Conservation (phyloP, 2,797 vertebrate genomes). For the Eleutherodactylus coqui region DNA sequence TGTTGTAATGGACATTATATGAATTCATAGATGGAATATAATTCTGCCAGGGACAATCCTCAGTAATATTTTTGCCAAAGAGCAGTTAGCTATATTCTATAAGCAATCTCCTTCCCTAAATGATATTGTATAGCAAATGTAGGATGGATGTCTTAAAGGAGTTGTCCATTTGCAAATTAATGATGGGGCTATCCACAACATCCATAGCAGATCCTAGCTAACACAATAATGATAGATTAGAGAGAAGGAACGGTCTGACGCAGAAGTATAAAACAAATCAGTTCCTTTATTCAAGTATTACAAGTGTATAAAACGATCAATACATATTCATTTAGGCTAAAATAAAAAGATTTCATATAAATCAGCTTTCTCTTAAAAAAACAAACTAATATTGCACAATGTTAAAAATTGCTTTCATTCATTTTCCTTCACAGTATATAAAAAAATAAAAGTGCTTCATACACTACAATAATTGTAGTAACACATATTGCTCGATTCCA, state of each 20-base stretch:
- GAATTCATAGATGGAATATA: not conserved
- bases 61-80: not conserved
- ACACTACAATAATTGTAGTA: conserved; percentile 39
- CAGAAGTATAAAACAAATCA: not conserved
- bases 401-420: not conserved
- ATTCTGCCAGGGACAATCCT: not conserved
- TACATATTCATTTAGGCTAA: conserved; percentile 3
- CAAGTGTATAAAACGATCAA: not conserved
- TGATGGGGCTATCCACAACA: too few relatives aligned
- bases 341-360: not conserved
- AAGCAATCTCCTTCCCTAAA: too few relatives aligned
- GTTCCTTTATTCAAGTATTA: conserved; percentile 17
- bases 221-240: not conserved
- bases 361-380: not conserved
- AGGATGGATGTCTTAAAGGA: too few relatives aligned
- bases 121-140: too few relatives aligned
- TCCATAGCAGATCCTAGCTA: not conserved
- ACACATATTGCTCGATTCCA: not conserved
- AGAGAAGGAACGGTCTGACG: not conserved
- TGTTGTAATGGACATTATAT: too few relatives aligned
- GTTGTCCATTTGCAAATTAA: too few relatives aligned
- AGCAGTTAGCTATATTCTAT: not conserved
- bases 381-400: not conserved
- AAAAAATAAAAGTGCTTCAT: conserved; percentile 15
- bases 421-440: not conserved